A percentile compares a stretch with the other conserved stretches of the same genome.
Evolutionary conservation across 2,113 vertebrate species (phyloP).

Genomic region (Upupa epops): DNA sequence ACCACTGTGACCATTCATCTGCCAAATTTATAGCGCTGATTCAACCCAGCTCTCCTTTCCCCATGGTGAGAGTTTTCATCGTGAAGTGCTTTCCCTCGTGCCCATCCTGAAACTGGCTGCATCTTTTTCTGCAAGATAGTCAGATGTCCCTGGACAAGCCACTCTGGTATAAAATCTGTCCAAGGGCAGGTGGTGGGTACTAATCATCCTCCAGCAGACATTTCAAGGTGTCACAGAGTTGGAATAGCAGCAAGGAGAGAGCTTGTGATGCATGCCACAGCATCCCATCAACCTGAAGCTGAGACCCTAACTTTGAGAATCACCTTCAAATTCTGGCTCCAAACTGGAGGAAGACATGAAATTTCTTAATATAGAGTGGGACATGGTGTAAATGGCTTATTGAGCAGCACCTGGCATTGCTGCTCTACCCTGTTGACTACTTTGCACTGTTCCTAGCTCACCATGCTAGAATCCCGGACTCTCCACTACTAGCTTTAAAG

Average conservation of each 20-base stretch:
- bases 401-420: neutral
- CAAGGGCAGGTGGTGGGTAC: neutral
- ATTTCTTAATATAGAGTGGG: neutral
- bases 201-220: neutral
- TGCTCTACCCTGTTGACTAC: neutral
- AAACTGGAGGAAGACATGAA: neutral
- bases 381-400: accelerated
- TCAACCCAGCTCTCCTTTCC: neutral
- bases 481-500: neutral
- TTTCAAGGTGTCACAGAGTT: neutral
- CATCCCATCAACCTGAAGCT: neutral
- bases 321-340: neutral
- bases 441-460: neutral
- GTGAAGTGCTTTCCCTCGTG: neutral
- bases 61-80: neutral
- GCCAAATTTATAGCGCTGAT: neutral
- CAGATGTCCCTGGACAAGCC: neutral
- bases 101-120: neutral
- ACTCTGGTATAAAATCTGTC: neutral
- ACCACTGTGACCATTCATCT: neutral
- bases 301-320: neutral
- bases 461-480: neutral
- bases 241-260: neutral
- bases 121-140: neutral
- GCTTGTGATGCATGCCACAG: neutral